phyloP scores from a whole-genome alignment of 2,888 invertebrate species.

The Hyposoter didymator region DNA sequence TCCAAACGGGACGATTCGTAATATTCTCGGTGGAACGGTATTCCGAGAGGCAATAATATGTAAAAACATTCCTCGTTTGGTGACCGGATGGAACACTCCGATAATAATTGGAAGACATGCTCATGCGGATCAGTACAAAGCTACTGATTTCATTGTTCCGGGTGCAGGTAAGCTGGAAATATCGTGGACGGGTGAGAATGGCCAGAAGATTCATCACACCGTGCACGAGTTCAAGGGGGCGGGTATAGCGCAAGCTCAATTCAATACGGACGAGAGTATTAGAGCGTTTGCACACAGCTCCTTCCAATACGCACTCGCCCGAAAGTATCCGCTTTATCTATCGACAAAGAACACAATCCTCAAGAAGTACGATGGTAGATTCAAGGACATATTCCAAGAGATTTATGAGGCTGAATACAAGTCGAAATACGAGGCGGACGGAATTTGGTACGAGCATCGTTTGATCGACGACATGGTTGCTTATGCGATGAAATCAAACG shows the following conservation, averaged over 20 bases:
- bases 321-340: constrained; percentile 95
- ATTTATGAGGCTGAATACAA: constrained; percentile 96
- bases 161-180: constrained; percentile 95
- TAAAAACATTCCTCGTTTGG: constrained; percentile 97
- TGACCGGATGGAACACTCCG: constrained; percentile 97
- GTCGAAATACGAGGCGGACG: constrained; percentile 91
- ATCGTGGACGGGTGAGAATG: constrained; percentile 90
- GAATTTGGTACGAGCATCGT: constrained; percentile 99
- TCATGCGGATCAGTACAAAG: constrained; percentile 98
- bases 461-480: constrained; percentile 99
- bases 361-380: constrained; percentile 97
- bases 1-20: constrained; percentile 95
- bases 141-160: constrained; percentile 98
- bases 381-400: constrained; percentile 98
- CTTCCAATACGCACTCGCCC: constrained; percentile 94
- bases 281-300: constrained; percentile 97
- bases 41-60: constrained; percentile 95
- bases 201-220: constrained; percentile 88
- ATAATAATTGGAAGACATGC: constrained; percentile 99
- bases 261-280: constrained; percentile 98
- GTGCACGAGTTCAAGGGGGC: constrained; percentile 94
- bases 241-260: constrained; percentile 98
- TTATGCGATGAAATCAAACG: constrained; percentile 98
- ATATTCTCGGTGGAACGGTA: constrained; percentile 93
- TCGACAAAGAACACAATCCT: constrained; percentile 99